These are phyloP conservation scores for Elephas maximus DNA, from an alignment of 2,113 vertebrate species.

Conservation along the genomic window DNA sequence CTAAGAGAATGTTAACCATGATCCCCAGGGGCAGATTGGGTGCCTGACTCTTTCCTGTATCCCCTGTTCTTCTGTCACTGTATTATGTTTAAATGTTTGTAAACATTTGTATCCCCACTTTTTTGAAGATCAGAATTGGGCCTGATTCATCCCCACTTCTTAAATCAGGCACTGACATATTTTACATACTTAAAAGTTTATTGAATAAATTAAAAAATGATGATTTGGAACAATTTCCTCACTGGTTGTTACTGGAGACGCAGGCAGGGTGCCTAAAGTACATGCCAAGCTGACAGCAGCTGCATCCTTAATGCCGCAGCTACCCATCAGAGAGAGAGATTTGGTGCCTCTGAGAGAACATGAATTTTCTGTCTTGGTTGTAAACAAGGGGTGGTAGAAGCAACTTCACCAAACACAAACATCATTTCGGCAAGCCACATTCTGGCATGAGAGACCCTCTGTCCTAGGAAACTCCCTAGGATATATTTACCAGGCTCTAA, in stretches of 20 bases:
- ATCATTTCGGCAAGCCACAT: conserved; percentile 18
- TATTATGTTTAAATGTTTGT: background rate
- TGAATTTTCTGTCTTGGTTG: background rate
- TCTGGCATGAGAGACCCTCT: conserved; percentile 17
- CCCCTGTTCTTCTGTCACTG: background rate
- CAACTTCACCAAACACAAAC: conserved; percentile 45
- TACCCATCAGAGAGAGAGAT: background rate
- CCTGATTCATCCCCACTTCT: background rate
- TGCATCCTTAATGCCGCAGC: background rate
- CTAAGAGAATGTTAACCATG: background rate
- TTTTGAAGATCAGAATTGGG: background rate
- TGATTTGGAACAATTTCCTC: conserved; percentile 38
- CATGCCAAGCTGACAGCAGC: background rate
- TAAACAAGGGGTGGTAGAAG: conserved; percentile 7
- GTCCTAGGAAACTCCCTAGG: conserved; percentile 27
- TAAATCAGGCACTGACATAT: conserved; percentile 28
- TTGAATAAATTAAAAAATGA: background rate
- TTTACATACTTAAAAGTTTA: background rate
- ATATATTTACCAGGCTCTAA: background rate
- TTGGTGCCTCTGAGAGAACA: background rate
- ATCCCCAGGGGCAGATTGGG: background rate
- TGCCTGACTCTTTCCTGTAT: background rate
- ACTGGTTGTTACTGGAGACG: background rate
- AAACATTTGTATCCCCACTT: background rate
- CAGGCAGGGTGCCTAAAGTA: background rate